Evolutionary conservation across 2,797 vertebrate species (phyloP).

Genomic region (Mergus octosetaceus): DNA sequence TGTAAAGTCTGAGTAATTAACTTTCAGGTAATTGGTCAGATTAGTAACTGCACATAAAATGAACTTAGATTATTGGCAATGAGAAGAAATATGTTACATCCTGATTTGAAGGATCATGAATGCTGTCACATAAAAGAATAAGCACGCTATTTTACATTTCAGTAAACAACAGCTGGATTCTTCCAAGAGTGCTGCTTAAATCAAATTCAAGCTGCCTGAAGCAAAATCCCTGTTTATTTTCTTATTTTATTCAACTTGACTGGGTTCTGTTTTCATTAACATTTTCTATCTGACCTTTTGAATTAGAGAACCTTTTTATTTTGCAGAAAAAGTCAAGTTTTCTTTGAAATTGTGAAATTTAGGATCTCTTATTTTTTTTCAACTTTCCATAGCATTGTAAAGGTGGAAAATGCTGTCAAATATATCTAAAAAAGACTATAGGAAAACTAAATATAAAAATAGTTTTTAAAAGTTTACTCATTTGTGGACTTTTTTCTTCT

Average conservation of each 20-base stretch:
- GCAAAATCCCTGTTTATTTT: slow-evolving; percentile 76
- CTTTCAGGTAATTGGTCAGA: slow-evolving; percentile 70
- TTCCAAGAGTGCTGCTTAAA: slow-evolving; percentile 75
- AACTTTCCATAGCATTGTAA: background rate
- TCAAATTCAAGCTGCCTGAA: slow-evolving; percentile 72
- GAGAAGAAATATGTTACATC: slow-evolving; percentile 41
- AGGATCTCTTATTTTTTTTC: background rate
- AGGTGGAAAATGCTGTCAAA: background rate
- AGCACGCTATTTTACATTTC: slow-evolving; percentile 75
- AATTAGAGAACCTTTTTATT: slow-evolving; percentile 60
- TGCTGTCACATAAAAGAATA: slow-evolving; percentile 63
- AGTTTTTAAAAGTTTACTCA: background rate
- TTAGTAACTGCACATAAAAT: slow-evolving; percentile 67
- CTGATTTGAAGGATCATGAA: slow-evolving; percentile 59
- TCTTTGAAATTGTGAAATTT: slow-evolving; percentile 38
- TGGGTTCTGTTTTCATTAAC: slow-evolving; percentile 76
- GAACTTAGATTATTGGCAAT: slow-evolving; percentile 26
- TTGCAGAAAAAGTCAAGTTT: slow-evolving; percentile 32
- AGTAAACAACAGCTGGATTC: slow-evolving; percentile 77
- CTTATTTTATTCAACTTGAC: slow-evolving; percentile 73
- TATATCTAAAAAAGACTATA: background rate
- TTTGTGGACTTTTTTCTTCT: background rate
- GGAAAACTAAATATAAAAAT: background rate
- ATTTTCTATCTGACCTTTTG: slow-evolving; percentile 76
- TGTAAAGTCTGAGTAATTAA: slow-evolving; percentile 67